Evolutionary conservation across 2,888 invertebrate genomes (phyloP), one percentile per base, ranked within the genome.

Genomic region (Choreutis nemorana): DNA sequence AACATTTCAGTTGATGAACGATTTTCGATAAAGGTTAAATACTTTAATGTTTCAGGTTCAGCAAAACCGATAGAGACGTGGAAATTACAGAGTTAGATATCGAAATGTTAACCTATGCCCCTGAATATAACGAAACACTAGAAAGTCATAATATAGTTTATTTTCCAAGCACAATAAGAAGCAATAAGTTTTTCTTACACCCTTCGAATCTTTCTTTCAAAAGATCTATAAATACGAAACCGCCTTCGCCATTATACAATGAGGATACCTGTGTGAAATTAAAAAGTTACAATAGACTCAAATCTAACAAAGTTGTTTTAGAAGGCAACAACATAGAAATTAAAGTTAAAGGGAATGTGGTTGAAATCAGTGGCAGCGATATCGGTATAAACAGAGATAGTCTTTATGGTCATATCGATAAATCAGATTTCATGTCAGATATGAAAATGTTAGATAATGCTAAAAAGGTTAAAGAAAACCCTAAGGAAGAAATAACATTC

Each of bases 141-240:
- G 41, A 58, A 11, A 68, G 73, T 27, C 58, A 70, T 11, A 63
- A 73, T 23, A 51, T 65, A 0, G 51, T 68, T 1, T 83, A 83
- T 39, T 79, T 61, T 35, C 83, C 84, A 1, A 55, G 70, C 14
- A 79, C 83, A 0, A 36, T 84, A 2, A 55, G 65, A 31, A 64
- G 66, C 18, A 72, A 63, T 13, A 77, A 83, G 27, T 67, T 72
- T 16, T 83, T 84, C 0, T 44, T 84, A 0, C 53, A 53, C 4
- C 50, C 62, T 0, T 36, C 41, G 4, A 67, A 73, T 29, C 64
- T 55, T 14, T 60, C 65, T 0, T 66, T 55, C 32, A 32, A 28
- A 14, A 43, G 44, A 26, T 33, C 27, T 10, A 29, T 18, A 29
- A 29, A 30, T n/a, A n/a, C n/a, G n/a, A n/a, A n/a, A n/a, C n/a